These are phyloP conservation scores for Pheosia tremula DNA, from an alignment of 2,888 invertebrate genomes.

Conservation along the genomic window DNA sequence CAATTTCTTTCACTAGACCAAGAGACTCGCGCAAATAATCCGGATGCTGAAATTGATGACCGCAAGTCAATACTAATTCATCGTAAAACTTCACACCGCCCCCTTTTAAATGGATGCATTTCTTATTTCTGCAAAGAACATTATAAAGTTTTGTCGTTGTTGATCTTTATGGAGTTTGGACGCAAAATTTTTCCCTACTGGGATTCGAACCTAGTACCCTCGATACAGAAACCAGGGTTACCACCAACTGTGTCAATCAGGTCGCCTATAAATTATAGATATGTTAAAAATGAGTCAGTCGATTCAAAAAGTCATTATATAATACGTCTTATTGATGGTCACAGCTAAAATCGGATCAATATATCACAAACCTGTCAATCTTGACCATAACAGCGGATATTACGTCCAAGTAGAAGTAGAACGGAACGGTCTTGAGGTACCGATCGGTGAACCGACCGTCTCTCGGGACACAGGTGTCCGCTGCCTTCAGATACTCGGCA, in stretches of 20 bases:
- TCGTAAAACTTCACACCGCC: constrained; percentile 80
- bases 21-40: constrained; percentile 65
- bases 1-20: constrained; percentile 55
- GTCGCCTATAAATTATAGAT: too few relatives aligned
- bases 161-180: too few relatives aligned
- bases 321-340: too few relatives aligned
- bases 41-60: constrained; percentile 84
- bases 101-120: constrained; percentile 82
- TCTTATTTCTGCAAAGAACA: constrained; percentile 72
- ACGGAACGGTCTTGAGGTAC: constrained; percentile 83
- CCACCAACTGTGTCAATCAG: too few relatives aligned
- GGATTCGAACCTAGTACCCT: too few relatives aligned
- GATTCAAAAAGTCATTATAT: too few relatives aligned
- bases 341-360: neutral
- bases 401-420: constrained; percentile 87
- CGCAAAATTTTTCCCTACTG: too few relatives aligned
- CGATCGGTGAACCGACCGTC: constrained; percentile 81
- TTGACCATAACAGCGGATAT: constrained; percentile 83
- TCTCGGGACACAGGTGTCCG: constrained; percentile 79
- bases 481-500: constrained; percentile 65
- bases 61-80: constrained; percentile 82
- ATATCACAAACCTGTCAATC: constrained; percentile 80
- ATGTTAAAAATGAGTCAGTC: too few relatives aligned
- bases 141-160: too few relatives aligned
- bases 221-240: too few relatives aligned